Percentiles rank a stretch among this genome's conserved stretches.
These are phyloP conservation scores for Noctua janthe DNA, from an alignment of 2,888 invertebrate genomes.

Conservation along the genomic window DNA sequence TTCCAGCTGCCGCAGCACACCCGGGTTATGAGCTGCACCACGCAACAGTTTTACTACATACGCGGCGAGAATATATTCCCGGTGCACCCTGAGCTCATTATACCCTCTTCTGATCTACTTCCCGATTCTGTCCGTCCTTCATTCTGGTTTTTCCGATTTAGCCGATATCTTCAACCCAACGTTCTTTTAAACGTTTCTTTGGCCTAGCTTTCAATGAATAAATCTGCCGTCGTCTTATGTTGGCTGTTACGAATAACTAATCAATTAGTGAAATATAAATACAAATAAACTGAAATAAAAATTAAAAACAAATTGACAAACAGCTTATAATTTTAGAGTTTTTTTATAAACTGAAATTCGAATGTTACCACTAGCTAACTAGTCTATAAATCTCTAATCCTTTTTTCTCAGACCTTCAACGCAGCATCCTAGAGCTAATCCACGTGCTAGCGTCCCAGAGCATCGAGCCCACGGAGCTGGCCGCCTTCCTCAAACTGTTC, in stretches of 20 bases:
- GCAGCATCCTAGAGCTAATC: slow-evolving; percentile 92
- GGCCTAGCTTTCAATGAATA: too few relatives aligned
- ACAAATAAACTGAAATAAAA: too few relatives aligned
- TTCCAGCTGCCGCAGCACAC: too few relatives aligned
- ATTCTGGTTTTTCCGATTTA: not conserved
- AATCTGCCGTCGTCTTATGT: too few relatives aligned
- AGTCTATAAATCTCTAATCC: not conserved
- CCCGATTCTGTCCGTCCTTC: not conserved
- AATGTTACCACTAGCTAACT: not conserved
- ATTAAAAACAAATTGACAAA: too few relatives aligned
- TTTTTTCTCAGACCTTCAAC: slow-evolving; percentile 90
- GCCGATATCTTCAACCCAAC: not conserved
- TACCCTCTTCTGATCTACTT: not conserved
- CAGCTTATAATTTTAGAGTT: not conserved
- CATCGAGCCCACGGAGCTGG: slow-evolving; percentile 89
- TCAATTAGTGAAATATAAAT: too few relatives aligned
- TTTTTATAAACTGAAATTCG: not conserved
- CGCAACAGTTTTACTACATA: too few relatives aligned
- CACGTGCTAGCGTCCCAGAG: slow-evolving; percentile 88
- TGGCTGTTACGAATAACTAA: too few relatives aligned
- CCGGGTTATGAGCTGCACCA: too few relatives aligned
- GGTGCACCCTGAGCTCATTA: too few relatives aligned
- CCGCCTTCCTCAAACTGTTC: slow-evolving; percentile 91
- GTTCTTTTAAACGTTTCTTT: too few relatives aligned
- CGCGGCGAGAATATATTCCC: too few relatives aligned